These are phyloP conservation scores for Neodiprion fabricii DNA, from an alignment of 1,140 invertebrate species.

Conservation along the genomic window DNA sequence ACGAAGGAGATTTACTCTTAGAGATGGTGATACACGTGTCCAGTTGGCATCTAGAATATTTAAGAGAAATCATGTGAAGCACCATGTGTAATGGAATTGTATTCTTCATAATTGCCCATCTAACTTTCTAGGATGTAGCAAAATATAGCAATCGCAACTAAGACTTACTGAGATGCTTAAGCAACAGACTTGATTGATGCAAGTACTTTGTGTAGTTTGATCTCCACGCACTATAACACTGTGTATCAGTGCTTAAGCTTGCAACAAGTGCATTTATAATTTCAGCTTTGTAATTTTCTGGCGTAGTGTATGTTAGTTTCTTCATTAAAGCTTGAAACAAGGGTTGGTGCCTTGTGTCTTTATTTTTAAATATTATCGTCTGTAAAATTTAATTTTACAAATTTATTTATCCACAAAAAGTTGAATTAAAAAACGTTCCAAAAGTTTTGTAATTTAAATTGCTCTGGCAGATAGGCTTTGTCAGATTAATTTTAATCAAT, in stretches of 20 bases:
- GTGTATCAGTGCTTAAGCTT: constrained; percentile 60
- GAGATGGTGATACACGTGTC: constrained; percentile 34
- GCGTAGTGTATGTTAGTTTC: constrained; percentile 53
- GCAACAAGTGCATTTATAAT: constrained; percentile 54
- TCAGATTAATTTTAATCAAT: too few relatives aligned
- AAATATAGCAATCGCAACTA: not conserved
- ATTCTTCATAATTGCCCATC: too few relatives aligned
- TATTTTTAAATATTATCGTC: constrained; percentile 51
- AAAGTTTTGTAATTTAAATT: too few relatives aligned
- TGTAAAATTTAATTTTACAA: constrained; percentile 30
- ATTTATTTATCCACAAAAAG: not conserved
- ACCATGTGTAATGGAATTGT: too few relatives aligned
- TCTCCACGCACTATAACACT: constrained; percentile 63
- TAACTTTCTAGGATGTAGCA: too few relatives aligned
- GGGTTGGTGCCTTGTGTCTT: constrained; percentile 49
- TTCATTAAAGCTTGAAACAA: constrained; percentile 59
- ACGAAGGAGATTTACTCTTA: constrained; percentile 42
- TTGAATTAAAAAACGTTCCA: not conserved
- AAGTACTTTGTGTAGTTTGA: constrained; percentile 64
- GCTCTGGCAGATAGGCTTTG: too few relatives aligned
- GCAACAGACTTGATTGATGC: constrained; percentile 55
- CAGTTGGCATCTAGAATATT: constrained; percentile 45
- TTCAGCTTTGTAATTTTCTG: constrained; percentile 52
- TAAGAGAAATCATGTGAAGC: constrained; percentile 13
- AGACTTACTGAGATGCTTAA: constrained; percentile 60